Evolutionary conservation across 2,797 vertebrate species (phyloP).

Genomic region (Gallinago solitaria): DNA sequence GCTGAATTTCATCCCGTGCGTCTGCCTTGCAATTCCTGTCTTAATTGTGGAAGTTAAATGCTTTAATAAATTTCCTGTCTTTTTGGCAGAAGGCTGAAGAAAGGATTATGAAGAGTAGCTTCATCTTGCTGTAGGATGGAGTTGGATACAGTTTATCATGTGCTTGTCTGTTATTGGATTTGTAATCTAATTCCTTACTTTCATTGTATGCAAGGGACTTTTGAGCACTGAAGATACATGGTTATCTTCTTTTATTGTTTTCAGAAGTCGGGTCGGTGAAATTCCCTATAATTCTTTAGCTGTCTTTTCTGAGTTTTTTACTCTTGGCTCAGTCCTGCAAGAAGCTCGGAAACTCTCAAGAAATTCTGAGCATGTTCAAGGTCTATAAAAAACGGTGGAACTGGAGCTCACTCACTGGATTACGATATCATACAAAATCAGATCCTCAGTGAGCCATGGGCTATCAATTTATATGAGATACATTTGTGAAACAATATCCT

Average conservation of each 20-base stretch:
- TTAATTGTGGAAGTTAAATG: neutral
- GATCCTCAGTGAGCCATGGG: neutral
- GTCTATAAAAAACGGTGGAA: neutral
- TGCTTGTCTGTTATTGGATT: neutral
- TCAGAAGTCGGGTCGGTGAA: neutral
- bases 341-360: neutral
- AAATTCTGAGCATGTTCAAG: neutral
- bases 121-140: neutral
- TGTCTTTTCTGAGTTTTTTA: neutral
- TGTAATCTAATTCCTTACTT: neutral
- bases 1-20: neutral
- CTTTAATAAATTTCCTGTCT: neutral
- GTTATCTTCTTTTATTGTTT: neutral
- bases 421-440: neutral
- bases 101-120: neutral
- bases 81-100: neutral
- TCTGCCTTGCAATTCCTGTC: neutral
- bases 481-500: neutral
- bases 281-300: neutral
- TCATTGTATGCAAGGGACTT: neutral
- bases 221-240: neutral
- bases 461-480: neutral
- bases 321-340: neutral
- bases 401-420: neutral
- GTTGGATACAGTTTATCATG: neutral